Evolutionary conservation across 2,888 invertebrate species (phyloP).

Genomic region (Archips crataeganus): DNA sequence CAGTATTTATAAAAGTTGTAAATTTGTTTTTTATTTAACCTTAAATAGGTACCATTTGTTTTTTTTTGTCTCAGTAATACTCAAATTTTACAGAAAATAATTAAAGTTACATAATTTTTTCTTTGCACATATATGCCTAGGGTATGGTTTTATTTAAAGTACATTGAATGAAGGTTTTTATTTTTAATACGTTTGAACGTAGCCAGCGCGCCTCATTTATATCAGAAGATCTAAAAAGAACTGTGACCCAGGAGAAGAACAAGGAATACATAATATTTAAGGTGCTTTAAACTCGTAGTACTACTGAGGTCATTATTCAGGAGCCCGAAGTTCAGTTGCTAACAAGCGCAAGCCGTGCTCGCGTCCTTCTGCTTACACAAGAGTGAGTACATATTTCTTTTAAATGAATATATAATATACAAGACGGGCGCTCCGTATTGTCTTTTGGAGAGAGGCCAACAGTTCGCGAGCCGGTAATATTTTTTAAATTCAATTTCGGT

Average conservation of each 20-base stretch:
- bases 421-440: conserved; percentile 74
- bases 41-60: no score
- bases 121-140: not conserved
- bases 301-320: conserved; percentile 50
- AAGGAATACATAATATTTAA: conserved; percentile 30
- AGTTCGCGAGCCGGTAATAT: conserved; percentile 80
- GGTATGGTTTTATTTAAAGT: not conserved
- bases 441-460: conserved; percentile 83
- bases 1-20: no score
- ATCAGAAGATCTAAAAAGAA: conserved; percentile 20
- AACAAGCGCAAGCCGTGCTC: conserved; percentile 60
- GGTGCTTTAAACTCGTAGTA: conserved; percentile 21
- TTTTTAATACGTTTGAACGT: conserved; percentile 18
- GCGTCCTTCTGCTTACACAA: conserved; percentile 55
- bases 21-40: no score
- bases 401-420: conserved; percentile 73
- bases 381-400: conserved; percentile 72
- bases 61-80: not conserved
- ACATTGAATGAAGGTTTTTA: conserved; percentile 18
- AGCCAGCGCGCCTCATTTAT: conserved; percentile 2
- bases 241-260: conserved; percentile 17
- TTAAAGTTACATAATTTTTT: not conserved
- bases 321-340: conserved; percentile 52
- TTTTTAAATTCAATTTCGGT: conserved; percentile 85
- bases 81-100: not conserved